phyloP scores from a whole-genome alignment of 1,140 invertebrate species.

The silkworm (Bombyx mori) region DNA sequence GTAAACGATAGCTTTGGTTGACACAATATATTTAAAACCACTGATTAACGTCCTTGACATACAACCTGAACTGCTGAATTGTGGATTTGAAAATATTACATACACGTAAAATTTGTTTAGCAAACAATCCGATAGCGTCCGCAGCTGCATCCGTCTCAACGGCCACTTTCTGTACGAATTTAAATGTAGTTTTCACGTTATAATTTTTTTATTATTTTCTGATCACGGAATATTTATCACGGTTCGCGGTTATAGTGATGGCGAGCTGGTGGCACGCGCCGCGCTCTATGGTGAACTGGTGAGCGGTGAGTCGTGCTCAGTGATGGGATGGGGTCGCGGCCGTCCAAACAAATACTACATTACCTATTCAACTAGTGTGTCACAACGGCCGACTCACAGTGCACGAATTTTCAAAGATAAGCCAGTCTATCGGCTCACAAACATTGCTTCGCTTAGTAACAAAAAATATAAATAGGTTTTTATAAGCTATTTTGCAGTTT shows the following conservation, averaged over 20 bases:
- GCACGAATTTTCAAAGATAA: background rate
- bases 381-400: constrained; percentile 3
- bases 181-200: background rate
- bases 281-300: constrained; percentile 45
- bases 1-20: too few species aligned
- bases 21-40: too few species aligned
- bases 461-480: too few species aligned
- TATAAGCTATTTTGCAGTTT: too few species aligned
- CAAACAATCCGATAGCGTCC: too few species aligned
- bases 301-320: constrained; percentile 13
- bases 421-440: background rate
- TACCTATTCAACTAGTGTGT: constrained; percentile 24
- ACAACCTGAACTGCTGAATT: too few species aligned
- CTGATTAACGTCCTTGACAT: too few species aligned
- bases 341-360: constrained; percentile 31
- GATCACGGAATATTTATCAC: constrained; percentile 4
- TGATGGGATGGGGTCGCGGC: constrained; percentile 50
- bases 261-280: constrained; percentile 32
- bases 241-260: constrained; percentile 8
- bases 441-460: background rate
- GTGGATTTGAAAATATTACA: too few species aligned
- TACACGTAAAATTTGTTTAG: too few species aligned
- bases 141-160: background rate
- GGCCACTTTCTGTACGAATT: background rate
- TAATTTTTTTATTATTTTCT: constrained; percentile 4